A percentile compares a stretch with the other conserved stretches of the same genome.
These are phyloP conservation scores for Paragorgia papillata DNA, from an alignment of 92 coral and sea anemone species.

Conservation along the genomic window DNA sequence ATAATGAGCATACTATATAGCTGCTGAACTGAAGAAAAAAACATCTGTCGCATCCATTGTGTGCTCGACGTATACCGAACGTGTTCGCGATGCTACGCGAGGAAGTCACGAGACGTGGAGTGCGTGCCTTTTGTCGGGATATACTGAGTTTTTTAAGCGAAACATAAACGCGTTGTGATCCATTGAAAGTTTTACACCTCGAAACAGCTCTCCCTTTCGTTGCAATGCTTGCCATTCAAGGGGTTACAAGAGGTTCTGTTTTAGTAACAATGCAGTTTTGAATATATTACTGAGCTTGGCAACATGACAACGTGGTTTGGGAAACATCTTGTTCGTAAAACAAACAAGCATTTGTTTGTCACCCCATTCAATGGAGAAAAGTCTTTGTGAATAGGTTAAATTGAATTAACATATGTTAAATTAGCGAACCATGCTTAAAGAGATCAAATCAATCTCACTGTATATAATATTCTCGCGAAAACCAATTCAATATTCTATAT, in stretches of 20 bases:
- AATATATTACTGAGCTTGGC: neutral
- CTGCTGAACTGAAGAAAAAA: neutral
- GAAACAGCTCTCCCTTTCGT: neutral
- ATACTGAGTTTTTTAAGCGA: too few relatives aligned
- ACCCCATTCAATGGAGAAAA: neutral
- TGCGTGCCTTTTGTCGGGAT: too few relatives aligned
- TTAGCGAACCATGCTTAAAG: neutral
- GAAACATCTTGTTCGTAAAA: neutral
- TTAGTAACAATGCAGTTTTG: neutral
- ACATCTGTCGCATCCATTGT: neutral
- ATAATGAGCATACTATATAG: neutral
- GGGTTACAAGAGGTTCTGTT: neutral
- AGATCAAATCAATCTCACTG: neutral
- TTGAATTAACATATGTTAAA: neutral
- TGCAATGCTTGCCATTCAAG: neutral
- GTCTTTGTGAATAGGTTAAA: neutral
- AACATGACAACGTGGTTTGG: neutral
- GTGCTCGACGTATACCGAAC: neutral
- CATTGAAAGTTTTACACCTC: neutral
- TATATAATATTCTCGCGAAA: too few relatives aligned
- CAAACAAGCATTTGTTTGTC: neutral
- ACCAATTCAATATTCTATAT: too few relatives aligned
- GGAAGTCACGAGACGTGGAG: too few relatives aligned
- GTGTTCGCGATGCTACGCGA: neutral
- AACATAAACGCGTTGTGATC: too few relatives aligned